Conservation (phyloP, 2,113 vertebrate genomes). For the Chauna torquata region DNA sequence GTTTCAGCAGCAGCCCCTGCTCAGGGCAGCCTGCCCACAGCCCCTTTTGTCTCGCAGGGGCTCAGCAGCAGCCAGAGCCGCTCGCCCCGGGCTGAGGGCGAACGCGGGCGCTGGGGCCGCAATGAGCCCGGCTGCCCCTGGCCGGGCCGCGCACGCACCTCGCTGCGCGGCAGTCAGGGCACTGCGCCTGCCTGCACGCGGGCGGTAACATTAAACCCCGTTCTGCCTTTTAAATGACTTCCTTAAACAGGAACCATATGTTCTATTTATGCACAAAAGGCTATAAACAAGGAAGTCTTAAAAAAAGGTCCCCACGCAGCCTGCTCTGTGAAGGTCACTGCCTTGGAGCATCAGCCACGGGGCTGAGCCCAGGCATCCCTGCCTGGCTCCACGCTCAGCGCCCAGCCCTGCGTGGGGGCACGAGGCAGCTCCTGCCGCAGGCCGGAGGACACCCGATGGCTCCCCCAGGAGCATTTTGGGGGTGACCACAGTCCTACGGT, state of each 20-base stretch:
- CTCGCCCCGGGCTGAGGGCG: not conserved
- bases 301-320: not conserved
- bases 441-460: too few species aligned
- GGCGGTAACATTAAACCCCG: not conserved
- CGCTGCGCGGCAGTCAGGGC: rapidly evolving
- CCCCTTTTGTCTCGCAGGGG: not conserved
- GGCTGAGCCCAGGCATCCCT: not conserved
- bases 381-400: not conserved
- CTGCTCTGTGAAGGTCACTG: not conserved
- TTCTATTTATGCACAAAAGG: slow-evolving; percentile 1
- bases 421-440: not conserved
- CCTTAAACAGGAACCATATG: slow-evolving; percentile 49
- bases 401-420: too few species aligned
- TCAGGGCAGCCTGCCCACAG: not conserved
- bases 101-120: not conserved
- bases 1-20: not conserved
- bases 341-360: rapidly evolving
- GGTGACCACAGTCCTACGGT: too few species aligned
- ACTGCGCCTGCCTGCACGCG: not conserved
- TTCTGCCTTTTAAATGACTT: not conserved
- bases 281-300: slow-evolving; percentile 34
- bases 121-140: not conserved
- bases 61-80: not conserved
- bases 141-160: rapidly evolving
- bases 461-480: too few species aligned